phyloP scores from a whole-genome alignment of 2,113 vertebrate species.

The Brachionichthys hirsutus region DNA sequence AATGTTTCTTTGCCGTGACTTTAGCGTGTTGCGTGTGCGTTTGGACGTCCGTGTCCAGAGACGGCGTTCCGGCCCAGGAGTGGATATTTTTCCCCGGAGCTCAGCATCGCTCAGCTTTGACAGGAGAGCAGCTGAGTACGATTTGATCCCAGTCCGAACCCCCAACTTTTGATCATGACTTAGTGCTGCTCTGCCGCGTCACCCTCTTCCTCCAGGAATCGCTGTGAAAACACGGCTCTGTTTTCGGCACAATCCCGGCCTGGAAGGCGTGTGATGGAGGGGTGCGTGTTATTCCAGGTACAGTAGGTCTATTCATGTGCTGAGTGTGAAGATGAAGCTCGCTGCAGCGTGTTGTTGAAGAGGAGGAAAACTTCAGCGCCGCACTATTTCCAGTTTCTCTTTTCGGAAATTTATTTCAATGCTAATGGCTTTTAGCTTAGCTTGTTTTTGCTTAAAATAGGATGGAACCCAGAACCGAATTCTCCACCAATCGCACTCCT shows the following conservation, averaged over 20 bases:
- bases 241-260: slow-evolving; percentile 12
- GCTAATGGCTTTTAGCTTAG: no score
- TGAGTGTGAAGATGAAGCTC: slow-evolving; percentile 26
- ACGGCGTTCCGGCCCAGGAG: background rate
- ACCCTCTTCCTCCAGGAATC: slow-evolving; percentile 29
- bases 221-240: slow-evolving; percentile 42
- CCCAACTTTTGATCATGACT: slow-evolving; percentile 44
- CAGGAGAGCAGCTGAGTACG: slow-evolving; percentile 32
- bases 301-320: slow-evolving; percentile 24
- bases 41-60: background rate
- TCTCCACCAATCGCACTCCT: no score
- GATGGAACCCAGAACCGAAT: no score
- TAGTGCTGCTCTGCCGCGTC: slow-evolving; percentile 19
- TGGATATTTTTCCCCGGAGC: slow-evolving; percentile 29
- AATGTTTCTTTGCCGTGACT: no score
- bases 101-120: slow-evolving; percentile 27
- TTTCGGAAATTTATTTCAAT: no score
- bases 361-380: no score
- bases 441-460: no score
- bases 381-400: no score
- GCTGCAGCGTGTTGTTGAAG: background rate
- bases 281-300: no score
- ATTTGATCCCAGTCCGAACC: slow-evolving; percentile 22
- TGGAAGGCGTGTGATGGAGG: slow-evolving; percentile 36
- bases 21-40: no score